Percentiles rank a stretch among this genome's conserved stretches.
Evolutionary conservation across 2,113 vertebrate genomes (phyloP).

Genomic region (Heptranchias perlo): DNA sequence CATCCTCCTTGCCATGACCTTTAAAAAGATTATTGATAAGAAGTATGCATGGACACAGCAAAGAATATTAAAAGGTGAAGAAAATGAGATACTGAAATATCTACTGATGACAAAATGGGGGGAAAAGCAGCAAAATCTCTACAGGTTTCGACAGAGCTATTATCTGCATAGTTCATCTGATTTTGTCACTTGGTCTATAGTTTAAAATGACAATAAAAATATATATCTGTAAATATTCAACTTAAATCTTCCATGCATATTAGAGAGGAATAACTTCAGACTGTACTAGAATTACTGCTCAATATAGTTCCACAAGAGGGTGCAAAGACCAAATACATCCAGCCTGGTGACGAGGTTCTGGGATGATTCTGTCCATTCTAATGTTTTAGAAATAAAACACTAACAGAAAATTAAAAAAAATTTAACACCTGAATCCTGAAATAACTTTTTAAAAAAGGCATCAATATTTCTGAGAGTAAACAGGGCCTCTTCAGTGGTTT

Average conservation of each 20-base stretch:
- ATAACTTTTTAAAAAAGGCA: not conserved
- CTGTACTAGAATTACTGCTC: not conserved
- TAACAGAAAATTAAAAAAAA: not conserved
- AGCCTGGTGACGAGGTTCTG: too few species aligned
- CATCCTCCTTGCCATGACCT: not conserved
- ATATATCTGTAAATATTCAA: not conserved
- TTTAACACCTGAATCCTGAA: not conserved
- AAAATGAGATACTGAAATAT: not conserved
- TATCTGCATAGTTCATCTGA: not conserved
- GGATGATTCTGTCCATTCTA: not conserved
- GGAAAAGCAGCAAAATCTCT: not conserved
- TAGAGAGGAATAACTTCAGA: not conserved
- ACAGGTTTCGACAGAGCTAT: not conserved
- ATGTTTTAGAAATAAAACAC: not conserved
- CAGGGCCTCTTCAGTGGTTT: not conserved
- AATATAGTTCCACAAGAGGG: slow-evolving; percentile 25
- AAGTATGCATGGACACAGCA: not conserved
- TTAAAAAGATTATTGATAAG: not conserved
- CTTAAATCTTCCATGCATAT: not conserved
- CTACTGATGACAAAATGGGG: not conserved
- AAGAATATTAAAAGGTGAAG: not conserved
- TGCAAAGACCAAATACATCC: slow-evolving; percentile 26
- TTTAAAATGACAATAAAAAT: not conserved
- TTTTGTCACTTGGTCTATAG: not conserved
- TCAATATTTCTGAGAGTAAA: not conserved